A percentile compares a stretch with the other conserved stretches of the same genome.
phyloP scores from a whole-genome alignment of 2,888 invertebrate genomes.

The Macroteleia sp. region DNA sequence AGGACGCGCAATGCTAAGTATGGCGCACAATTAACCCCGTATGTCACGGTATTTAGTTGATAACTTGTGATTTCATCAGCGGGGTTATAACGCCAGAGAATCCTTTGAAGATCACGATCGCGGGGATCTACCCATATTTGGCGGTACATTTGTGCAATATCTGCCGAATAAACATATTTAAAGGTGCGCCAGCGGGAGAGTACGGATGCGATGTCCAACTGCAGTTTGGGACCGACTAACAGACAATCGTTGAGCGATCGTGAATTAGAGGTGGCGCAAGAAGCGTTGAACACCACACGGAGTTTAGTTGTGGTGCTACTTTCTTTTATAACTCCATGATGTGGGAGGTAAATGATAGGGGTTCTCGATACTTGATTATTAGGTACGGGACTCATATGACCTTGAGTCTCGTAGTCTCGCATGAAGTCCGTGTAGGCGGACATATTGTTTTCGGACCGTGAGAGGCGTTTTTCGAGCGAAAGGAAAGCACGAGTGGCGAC shows the following conservation, averaged over 20 bases:
- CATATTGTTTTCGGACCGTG: not conserved
- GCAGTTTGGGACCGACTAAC: slow-evolving; percentile 9
- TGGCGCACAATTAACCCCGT: slow-evolving; percentile 1
- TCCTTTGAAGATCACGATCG: slow-evolving; percentile 6
- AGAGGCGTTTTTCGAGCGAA: slow-evolving; percentile 4
- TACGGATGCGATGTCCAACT: not conserved
- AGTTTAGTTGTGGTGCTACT: slow-evolving; percentile 6
- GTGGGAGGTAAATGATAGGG: slow-evolving; percentile 6
- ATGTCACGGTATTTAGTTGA: not conserved
- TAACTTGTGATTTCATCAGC: not conserved
- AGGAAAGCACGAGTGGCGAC: not conserved
- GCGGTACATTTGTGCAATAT: slow-evolving; percentile 32
- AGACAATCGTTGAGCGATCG: slow-evolving; percentile 5
- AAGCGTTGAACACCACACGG: slow-evolving; percentile 25
- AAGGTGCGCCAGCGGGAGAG: not conserved
- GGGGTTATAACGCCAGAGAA: slow-evolving; percentile 15
- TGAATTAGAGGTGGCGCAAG: not conserved
- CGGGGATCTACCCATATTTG: slow-evolving; percentile 9
- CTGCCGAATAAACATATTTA: slow-evolving; percentile 12
- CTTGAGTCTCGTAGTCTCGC: slow-evolving; percentile 33
- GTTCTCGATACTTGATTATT: not conserved
- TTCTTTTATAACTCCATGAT: slow-evolving; percentile 22
- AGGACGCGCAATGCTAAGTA: slow-evolving; percentile 5
- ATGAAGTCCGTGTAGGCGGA: slow-evolving; percentile 28
- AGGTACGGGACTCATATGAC: slow-evolving; percentile 9